A percentile compares a stretch with the other conserved stretches of the same genome.
phyloP scores from a whole-genome alignment of 2,113 vertebrate species.

The Periophthalmus modestus region DNA sequence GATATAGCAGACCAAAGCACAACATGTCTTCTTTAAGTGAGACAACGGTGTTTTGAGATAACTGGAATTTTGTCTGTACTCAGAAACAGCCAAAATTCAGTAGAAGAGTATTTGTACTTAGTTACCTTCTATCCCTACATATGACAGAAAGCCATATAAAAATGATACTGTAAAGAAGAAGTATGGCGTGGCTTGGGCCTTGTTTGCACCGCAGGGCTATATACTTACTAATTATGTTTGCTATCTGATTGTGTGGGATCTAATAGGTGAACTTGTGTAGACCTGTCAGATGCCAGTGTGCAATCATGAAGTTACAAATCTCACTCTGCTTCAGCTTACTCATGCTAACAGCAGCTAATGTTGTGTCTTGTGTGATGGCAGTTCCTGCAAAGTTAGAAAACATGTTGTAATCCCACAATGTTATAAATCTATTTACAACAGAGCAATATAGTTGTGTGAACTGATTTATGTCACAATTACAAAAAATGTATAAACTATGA shows the following conservation, averaged over 20 bases:
- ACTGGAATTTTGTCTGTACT: too few species aligned
- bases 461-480: too few species aligned
- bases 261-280: background rate
- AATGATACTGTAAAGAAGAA: background rate
- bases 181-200: background rate
- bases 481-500: too few species aligned
- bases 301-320: background rate
- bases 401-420: background rate
- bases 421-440: background rate
- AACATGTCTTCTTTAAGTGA: too few species aligned
- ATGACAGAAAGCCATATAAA: constrained; percentile 1
- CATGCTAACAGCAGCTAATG: background rate
- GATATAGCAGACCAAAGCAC: too few species aligned
- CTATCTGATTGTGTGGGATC: constrained; percentile 18
- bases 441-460: too few species aligned
- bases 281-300: background rate
- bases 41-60: too few species aligned
- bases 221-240: constrained; percentile 5
- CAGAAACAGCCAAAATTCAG: too few species aligned
- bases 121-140: too few species aligned
- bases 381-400: background rate
- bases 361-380: background rate
- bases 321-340: background rate
- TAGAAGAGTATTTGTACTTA: too few species aligned
- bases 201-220: background rate